Conservation (phyloP, 2,113 vertebrate species). For the Hippoglossus stenolepis region DNA sequence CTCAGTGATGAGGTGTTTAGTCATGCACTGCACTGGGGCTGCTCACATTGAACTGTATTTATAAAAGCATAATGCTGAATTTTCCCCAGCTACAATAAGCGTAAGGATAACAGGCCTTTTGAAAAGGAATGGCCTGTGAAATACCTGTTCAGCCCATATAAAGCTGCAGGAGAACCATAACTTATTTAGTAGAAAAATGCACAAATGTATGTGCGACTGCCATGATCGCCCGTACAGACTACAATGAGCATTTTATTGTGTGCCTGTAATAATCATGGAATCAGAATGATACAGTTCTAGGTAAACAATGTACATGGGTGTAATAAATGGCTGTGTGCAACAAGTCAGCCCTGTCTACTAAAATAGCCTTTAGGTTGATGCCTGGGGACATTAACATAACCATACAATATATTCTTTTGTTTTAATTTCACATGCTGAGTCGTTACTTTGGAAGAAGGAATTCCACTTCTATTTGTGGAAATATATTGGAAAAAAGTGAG, state of each 20-base stretch:
- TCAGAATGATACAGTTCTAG: background rate
- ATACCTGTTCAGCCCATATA: background rate
- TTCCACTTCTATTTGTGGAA: too few species aligned
- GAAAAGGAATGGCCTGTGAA: too few species aligned
- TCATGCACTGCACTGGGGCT: constrained; percentile 7
- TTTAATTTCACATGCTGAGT: background rate
- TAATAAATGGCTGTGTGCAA: background rate
- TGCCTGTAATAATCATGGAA: background rate
- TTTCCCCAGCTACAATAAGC: background rate
- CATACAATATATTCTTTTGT: background rate
- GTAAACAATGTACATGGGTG: background rate
- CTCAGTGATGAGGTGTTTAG: constrained; percentile 28
- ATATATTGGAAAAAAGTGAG: too few species aligned
- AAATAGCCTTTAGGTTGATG: background rate
- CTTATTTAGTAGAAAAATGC: background rate
- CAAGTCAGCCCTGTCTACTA: too few species aligned
- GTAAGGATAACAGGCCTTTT: too few species aligned
- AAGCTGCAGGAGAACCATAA: background rate
- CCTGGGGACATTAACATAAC: background rate
- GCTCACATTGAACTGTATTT: background rate
- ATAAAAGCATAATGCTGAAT: background rate
- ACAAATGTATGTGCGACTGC: background rate
- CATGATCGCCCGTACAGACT: background rate
- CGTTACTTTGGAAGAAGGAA: background rate
- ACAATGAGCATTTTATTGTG: background rate